Evolutionary conservation across 1,140 invertebrate genomes (phyloP), one percentile per base, ranked within the genome.

Genomic region (Drosophila persimilis): DNA sequence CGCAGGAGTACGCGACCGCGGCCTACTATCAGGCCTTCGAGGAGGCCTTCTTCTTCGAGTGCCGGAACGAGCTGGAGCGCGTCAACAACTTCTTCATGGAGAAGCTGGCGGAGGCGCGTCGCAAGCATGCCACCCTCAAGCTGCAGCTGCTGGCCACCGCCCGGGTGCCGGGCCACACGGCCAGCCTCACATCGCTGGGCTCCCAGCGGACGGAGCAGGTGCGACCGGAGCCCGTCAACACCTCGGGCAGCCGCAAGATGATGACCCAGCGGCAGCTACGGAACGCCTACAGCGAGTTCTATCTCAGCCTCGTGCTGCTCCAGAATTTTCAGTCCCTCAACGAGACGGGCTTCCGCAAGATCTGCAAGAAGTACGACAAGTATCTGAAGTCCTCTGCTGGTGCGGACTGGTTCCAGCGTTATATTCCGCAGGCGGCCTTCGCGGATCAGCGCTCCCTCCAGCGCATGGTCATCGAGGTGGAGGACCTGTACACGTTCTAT

Each of bases 311-410:
- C 15, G 98, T 99, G 70, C 93, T 99, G 3, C 92, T 97, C 24
- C 96, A 97, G 80, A 97, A 97, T 80, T 97, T 96, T 77, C 96
- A 97, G 90, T 98, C 98, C 85, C 93, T 99, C 6, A 99, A 99
- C 92, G 98, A 98, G 84, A 99, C 98, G 9, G 99, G 99, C 0
- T 99, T 99, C 92, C 94, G 98, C 61, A 99, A 99, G 93, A 99
- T 99, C 88, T 93, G 99, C 31, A 99, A 99, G 91, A 99, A 99
- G 92, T 98, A 99, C 91, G 99, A 99, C 92, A 99, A 99, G 92
- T 60, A 88, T 20, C n/a, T 88, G 9, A 51, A 31, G 5, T 73
- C 78, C 4, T 22, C 3, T 0, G 43, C 35, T 1, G 83, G 75
- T 3, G 41, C 22, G 29, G 6, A 7, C 0, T 88, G 83, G 83